Conservation (phyloP, 2,113 vertebrate species). For the Butorides virescens region DNA sequence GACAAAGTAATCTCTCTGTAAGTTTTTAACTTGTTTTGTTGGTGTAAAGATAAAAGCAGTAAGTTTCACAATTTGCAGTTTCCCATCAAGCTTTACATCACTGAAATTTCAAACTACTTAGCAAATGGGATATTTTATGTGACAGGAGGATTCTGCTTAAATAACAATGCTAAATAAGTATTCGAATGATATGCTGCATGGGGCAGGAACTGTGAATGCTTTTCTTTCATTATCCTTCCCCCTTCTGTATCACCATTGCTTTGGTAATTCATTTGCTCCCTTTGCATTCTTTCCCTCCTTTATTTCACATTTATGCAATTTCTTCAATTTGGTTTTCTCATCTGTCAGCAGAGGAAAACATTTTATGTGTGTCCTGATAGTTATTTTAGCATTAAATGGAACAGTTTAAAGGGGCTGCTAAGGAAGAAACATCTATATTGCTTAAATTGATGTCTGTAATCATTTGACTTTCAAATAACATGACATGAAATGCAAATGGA, state of each 20-base stretch:
- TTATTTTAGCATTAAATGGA: slow-evolving; percentile 20
- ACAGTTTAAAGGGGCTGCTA: slow-evolving; percentile 39
- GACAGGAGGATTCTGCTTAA: slow-evolving; percentile 24
- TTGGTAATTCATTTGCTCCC: slow-evolving; percentile 9
- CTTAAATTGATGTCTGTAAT: slow-evolving; percentile 31
- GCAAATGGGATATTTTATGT: slow-evolving; percentile 35
- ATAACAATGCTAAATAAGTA: slow-evolving; percentile 10
- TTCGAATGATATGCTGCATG: neutral
- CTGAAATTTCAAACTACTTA: slow-evolving; percentile 31
- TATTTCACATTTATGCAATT: slow-evolving; percentile 47
- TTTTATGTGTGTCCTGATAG: slow-evolving; percentile 17
- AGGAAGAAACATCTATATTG: neutral
- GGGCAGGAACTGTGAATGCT: slow-evolving; percentile 23
- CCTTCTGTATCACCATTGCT: neutral
- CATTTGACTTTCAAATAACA: slow-evolving; percentile 45
- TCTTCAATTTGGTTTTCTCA: slow-evolving; percentile 28
- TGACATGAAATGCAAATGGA: slow-evolving; percentile 7
- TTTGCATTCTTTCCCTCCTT: slow-evolving; percentile 5
- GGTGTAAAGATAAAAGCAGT: slow-evolving; percentile 53
- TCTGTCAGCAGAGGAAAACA: slow-evolving; percentile 34
- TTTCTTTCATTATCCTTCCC: slow-evolving; percentile 22
- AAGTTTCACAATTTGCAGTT: slow-evolving; percentile 36
- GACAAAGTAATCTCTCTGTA: slow-evolving; percentile 11
- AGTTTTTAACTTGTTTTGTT: slow-evolving; percentile 48
- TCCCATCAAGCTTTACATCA: slow-evolving; percentile 25